Evolutionary conservation across 2,797 vertebrate genomes (phyloP), one percentile per base, ranked within the genome.

Genomic region (Sparus aurata): DNA sequence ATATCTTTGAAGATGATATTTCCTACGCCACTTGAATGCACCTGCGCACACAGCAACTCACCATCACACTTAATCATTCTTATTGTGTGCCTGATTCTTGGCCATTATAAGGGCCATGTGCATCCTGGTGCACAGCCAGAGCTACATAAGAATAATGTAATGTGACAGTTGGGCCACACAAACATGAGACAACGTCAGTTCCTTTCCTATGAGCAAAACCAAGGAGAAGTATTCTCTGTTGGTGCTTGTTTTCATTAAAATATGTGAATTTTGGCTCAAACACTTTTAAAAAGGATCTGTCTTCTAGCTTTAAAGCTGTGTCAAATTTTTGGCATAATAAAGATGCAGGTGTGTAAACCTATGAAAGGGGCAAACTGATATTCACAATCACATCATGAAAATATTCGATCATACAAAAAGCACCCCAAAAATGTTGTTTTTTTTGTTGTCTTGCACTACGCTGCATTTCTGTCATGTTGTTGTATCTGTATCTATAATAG

Each of bases 21-120:
- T 75, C 57, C 50, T 38, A 9, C 17, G 62, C 27, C 34, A 46
- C 30, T 17, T 52, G 43, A 72, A 77, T 45, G 69, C 57, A 25
- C 17, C n/a, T 27, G 49, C 50, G 45, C 50, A 45, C 63, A 57
- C 41, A 41, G 25, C 13, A 18, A 12, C 9, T 57, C 62, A 49
- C 16, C 41, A 18, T 63, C 38, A 3, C 50, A 20, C 22, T 57
- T 38, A 6, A 27, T 23, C n/a, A 11, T 49, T 23, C 23, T 5
- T 38, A 38, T 38, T 46, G 45, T 46, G 13, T 12, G 43, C 20
- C 34, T 13, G 18, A 54, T 60, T 49, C 46, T n/a, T 15, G 4
- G 59, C 30, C 47, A 13, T 69, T 18, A 52, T 49, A 47, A 68
- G 17, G 12, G 47, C 41, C 2, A 72, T 66, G 77, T 79, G 30